A percentile compares a stretch with the other conserved stretches of the same genome.
These are phyloP conservation scores for Sinelater perroti DNA, from an alignment of 2,888 invertebrate genomes.

Conservation along the genomic window DNA sequence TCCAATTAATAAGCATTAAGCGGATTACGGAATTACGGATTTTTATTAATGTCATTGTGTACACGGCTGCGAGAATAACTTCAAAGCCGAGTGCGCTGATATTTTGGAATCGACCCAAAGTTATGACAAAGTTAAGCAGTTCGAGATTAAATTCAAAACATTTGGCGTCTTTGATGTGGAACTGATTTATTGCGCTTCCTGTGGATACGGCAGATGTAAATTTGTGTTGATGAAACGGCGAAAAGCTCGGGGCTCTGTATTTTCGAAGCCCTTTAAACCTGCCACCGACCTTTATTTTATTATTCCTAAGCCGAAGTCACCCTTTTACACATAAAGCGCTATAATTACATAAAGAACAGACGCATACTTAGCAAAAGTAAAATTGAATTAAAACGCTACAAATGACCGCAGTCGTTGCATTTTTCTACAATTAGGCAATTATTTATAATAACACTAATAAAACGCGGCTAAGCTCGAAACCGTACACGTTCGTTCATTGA, in stretches of 20 bases:
- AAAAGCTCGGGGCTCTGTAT: neutral
- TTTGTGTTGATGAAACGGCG: conserved; percentile 26
- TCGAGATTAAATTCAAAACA: conserved; percentile 40
- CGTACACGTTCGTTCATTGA: conserved; percentile 19
- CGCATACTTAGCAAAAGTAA: too few relatives aligned
- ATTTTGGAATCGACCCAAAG: conserved; percentile 39
- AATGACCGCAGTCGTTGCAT: conserved; percentile 3
- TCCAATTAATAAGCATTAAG: neutral
- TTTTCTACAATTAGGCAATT: conserved; percentile 15
- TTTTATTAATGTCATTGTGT: neutral
- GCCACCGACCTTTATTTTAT: neutral
- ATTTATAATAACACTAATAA: conserved; percentile 19
- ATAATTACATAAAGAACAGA: conserved; percentile 1
- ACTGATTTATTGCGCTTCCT: conserved; percentile 36
- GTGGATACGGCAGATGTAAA: conserved; percentile 30
- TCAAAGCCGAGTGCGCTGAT: conserved; percentile 10
- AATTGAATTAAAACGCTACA: too few relatives aligned
- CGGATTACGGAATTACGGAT: neutral
- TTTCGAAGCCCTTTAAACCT: neutral
- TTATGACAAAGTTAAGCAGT: conserved; percentile 42
- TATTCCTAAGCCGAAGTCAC: neutral
- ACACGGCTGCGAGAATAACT: conserved; percentile 9
- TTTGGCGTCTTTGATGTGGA: conserved; percentile 43
- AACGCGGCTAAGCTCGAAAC: conserved; percentile 16
- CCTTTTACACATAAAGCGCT: neutral